These are phyloP conservation scores for Lasioglossum malachurum DNA, from an alignment of 2,888 invertebrate species.

Conservation along the genomic window DNA sequence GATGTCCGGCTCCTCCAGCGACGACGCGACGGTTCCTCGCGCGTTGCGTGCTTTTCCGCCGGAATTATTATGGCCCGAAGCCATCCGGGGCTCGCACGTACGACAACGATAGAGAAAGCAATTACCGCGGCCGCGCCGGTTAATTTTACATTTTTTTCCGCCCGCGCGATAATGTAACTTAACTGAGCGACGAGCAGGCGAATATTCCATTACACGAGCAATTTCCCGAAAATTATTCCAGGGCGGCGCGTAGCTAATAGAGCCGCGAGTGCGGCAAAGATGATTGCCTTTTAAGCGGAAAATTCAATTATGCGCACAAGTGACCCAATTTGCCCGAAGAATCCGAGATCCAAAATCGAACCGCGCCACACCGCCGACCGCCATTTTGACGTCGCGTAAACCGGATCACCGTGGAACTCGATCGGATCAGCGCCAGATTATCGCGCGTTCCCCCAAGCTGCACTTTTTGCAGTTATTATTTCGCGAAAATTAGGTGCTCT, in stretches of 20 bases:
- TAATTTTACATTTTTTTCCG: slow-evolving; percentile 62
- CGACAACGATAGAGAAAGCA: slow-evolving; percentile 51
- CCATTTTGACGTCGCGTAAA: neutral
- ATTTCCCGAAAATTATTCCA: slow-evolving; percentile 67
- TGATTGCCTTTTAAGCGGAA: slow-evolving; percentile 70
- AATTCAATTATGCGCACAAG: slow-evolving; percentile 65
- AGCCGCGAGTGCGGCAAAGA: slow-evolving; percentile 59
- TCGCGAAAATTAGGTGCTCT: neutral
- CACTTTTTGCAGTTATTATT: neutral
- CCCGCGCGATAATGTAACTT: slow-evolving; percentile 43
- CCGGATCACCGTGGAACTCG: neutral
- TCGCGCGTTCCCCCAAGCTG: too few relatives aligned
- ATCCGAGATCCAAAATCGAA: slow-evolving; percentile 44
- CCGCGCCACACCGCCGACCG: neutral
- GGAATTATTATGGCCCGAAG: slow-evolving; percentile 52
- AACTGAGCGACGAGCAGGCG: slow-evolving; percentile 59
- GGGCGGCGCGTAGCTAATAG: slow-evolving; percentile 41
- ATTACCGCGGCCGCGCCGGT: slow-evolving; percentile 47
- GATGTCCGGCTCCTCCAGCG: neutral
- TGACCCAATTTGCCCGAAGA: slow-evolving; percentile 60
- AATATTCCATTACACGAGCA: slow-evolving; percentile 70
- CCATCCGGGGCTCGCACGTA: slow-evolving; percentile 31
- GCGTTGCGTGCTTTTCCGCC: slow-evolving; percentile 7
- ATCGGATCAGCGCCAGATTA: slow-evolving; percentile 6
- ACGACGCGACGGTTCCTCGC: slow-evolving; percentile 19